These are phyloP conservation scores for Chrosomus eos DNA, from an alignment of 2,797 vertebrate genomes.

Conservation along the genomic window DNA sequence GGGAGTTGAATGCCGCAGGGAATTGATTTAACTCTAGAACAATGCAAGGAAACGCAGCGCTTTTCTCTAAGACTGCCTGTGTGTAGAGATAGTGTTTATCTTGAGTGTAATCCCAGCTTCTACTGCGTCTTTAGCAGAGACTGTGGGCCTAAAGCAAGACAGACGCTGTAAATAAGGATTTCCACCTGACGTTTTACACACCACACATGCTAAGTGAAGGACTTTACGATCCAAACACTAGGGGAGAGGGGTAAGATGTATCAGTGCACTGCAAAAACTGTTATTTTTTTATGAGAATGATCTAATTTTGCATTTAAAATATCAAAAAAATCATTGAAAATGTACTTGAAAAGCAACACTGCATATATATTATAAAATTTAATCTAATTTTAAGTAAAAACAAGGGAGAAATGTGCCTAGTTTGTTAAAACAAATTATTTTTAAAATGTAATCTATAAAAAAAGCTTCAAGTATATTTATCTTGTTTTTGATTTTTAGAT, in stretches of 20 bases:
- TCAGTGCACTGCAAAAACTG: not conserved
- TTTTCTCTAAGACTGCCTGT: conserved; percentile 57
- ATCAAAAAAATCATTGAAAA: not conserved
- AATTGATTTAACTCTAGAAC: conserved; percentile 78
- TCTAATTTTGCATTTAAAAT: not conserved
- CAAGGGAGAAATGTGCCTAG: too few relatives aligned
- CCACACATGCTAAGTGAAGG: conserved; percentile 47
- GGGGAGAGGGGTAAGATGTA: not conserved
- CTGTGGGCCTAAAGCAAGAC: conserved; percentile 47
- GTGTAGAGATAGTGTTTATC: conserved; percentile 62
- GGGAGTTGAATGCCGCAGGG: conserved; percentile 65
- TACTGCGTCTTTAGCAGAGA: conserved; percentile 54
- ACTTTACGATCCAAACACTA: conserved; percentile 15
- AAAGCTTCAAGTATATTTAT: not conserved
- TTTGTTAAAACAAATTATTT: not conserved
- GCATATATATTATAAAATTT: too few relatives aligned
- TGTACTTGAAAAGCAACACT: not conserved
- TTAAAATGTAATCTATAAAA: not conserved
- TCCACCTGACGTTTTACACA: conserved; percentile 44
- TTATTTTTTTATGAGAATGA: not conserved
- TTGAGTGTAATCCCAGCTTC: conserved; percentile 63
- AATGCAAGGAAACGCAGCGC: conserved; percentile 62
- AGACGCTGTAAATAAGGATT: conserved; percentile 61
- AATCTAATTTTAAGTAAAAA: not conserved
- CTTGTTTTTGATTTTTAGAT: not conserved